Base-by-base conservation (phyloP, 2,797 vertebrate genomes). In the Fringilla coelebs region DNA sequence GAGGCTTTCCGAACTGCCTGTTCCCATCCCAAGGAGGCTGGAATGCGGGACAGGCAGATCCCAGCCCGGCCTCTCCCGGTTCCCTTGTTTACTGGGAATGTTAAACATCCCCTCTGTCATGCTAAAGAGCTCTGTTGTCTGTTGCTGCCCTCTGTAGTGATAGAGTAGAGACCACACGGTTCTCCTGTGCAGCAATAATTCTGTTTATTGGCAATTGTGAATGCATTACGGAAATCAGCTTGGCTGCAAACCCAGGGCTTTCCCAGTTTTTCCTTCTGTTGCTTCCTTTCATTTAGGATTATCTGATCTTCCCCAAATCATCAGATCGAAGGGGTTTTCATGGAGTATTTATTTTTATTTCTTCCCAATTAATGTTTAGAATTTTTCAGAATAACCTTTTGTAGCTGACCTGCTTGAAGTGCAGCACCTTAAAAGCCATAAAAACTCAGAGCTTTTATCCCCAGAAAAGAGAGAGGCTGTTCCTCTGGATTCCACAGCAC, bases 91-190 rank as follows among this genome's bases (percentile, higher is more conserved):
- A 96, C 95, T 41, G 75, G 88, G 76, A 78, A 93, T 73, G 95
- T 94, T 89, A n/a, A 91, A 52, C 79, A 55, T 92, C 94, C 77
- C 73, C 94, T 94, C 85, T 90, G 77, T 49, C 65, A 95, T 88
- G 92, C 93, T 88, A 54, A 97, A 83, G 94, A 97, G 85, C 97
- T 97, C 92, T 94, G 96, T 58, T 98, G 98, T 97, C 97, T 98
- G 97, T 58, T 98, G 98, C 98, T 98, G 98, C 98, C 98, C 98
- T 98, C 98, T 98, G 97, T 98, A 98, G 98, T 97, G 98, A 96
- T 88, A 94, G 96, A 90, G 90, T 31, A 96, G 97, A 95, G 98
- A 97, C 92, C 96, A 98, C 96, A 98, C 58, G 82, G 93, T n/a
- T 93, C 78, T 94, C 72, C 17, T 16, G 84, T 1, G 49, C 86